Evolutionary conservation across 1,140 invertebrate genomes (phyloP).

Genomic region (Zaprionus africanus): DNA sequence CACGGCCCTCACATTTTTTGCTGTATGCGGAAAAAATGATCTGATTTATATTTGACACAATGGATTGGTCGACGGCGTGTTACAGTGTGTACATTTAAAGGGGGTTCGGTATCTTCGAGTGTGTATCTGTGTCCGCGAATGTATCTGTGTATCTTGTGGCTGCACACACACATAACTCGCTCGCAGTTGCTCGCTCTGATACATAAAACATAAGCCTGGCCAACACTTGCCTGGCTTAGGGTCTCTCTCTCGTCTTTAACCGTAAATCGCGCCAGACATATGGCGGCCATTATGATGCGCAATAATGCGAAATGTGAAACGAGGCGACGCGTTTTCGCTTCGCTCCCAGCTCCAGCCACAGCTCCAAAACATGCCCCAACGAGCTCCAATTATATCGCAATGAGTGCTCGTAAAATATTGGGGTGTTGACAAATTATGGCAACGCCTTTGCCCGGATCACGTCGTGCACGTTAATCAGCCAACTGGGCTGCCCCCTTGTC

Average conservation of each 20-base stretch:
- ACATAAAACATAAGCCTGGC: slow-evolving; percentile 79
- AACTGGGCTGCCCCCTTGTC: neutral
- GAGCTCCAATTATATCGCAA: slow-evolving; percentile 77
- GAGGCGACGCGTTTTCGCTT: slow-evolving; percentile 24
- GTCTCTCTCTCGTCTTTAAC: slow-evolving; percentile 4
- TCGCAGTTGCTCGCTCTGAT: slow-evolving; percentile 59
- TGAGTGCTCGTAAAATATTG: slow-evolving; percentile 81
- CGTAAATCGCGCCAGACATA: slow-evolving; percentile 67
- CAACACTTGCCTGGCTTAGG: slow-evolving; percentile 22
- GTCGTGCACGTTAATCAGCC: slow-evolving; percentile 67
- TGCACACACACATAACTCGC: slow-evolving; percentile 50
- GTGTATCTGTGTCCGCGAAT: neutral
- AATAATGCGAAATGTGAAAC: slow-evolving; percentile 71
- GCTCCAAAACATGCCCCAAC: slow-evolving; percentile 3
- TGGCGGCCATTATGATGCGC: slow-evolving; percentile 78
- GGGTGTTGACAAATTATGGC: slow-evolving; percentile 84
- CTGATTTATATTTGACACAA: slow-evolving; percentile 84
- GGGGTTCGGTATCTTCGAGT: neutral
- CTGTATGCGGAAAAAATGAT: slow-evolving; percentile 73
- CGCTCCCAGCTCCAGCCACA: slow-evolving; percentile 32
- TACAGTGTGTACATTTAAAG: slow-evolving; percentile 45
- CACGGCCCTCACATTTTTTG: slow-evolving; percentile 5
- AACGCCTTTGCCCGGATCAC: slow-evolving; percentile 72
- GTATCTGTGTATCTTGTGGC: slow-evolving; percentile 22
- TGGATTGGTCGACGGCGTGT: slow-evolving; percentile 64